Base-by-base conservation (phyloP, 2,888 invertebrate species). In the Pomacea canaliculata region DNA sequence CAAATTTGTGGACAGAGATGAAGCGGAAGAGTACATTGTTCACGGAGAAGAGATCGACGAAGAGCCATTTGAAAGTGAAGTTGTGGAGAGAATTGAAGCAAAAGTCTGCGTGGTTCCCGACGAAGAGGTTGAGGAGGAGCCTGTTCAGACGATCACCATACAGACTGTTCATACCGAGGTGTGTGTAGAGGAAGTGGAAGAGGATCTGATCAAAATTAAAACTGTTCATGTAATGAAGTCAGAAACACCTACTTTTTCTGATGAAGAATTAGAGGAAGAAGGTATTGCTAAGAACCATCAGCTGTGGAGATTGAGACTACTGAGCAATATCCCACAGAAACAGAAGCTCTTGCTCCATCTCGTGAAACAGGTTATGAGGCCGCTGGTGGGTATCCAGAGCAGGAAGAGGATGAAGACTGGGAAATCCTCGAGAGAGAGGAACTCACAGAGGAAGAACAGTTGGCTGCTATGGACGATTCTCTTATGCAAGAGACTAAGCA, bases 401-500 rank as follows among this genome's bases (percentile, higher is more conserved):
- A 65, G 18, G 78, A 78, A 12, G 79, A 79, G 1, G 79, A 80
- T 66, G 81, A 83, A 46, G 84, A 83, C 18, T 85, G 85, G 85
- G 86, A 85, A 78, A 76, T 85, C 46, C 78, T 85, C 10, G 84
- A 86, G 23, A 81, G 79, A 27, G 79, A 81, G 7, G 84, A 85
- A 56, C 65, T 81, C 19, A 77, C 80, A 19, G 66, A 70, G 48
- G 70, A 70, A 73, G 76, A 78, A 27, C 62, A 70, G 18, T 37
- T 62, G 46, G 74, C 63, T 63, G 71, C 76, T 7, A 63, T 71
- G 70, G 46, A 70, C 48, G 65, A 76, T 19, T 48, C 70, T 62
- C 73, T 72, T 13, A 78, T 76, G 76, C 69, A 68, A 9, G 62
- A 23, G 12, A 49, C n/a, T 49, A 19, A 37, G 65, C 27, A 51